A percentile compares a stretch with the other conserved stretches of the same genome.
Evolutionary conservation across 2,113 vertebrate genomes (phyloP).

Genomic region (Heptranchias perlo): DNA sequence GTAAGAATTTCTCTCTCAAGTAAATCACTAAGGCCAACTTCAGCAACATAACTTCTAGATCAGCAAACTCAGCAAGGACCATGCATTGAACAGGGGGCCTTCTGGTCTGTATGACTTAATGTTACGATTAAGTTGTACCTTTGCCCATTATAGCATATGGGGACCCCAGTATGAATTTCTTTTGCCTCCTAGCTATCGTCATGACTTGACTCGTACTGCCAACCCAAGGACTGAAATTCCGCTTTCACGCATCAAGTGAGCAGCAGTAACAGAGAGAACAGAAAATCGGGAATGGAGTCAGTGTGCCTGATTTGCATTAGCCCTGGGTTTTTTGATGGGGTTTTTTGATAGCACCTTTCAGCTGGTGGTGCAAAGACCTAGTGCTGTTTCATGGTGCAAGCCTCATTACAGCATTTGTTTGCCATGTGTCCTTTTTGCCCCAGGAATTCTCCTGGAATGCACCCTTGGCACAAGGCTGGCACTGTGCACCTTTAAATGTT

Average conservation of each 20-base stretch:
- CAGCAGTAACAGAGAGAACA: not conserved
- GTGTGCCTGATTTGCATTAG: not conserved
- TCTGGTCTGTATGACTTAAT: not conserved
- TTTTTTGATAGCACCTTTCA: too few relatives aligned
- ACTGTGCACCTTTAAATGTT: not conserved
- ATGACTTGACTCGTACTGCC: not conserved
- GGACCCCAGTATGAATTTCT: not conserved
- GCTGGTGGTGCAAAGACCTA: too few relatives aligned
- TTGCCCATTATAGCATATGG: not conserved
- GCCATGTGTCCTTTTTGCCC: not conserved
- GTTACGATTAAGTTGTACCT: not conserved
- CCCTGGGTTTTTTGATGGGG: too few relatives aligned
- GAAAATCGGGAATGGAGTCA: not conserved
- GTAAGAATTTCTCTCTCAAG: not conserved
- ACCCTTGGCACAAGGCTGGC: not conserved
- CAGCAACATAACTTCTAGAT: not conserved
- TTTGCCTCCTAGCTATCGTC: not conserved
- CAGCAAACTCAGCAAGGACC: not conserved
- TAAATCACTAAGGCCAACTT: not conserved
- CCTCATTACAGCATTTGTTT: not conserved
- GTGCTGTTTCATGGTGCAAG: not conserved
- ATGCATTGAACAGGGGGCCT: not conserved
- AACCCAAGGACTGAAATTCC: not conserved
- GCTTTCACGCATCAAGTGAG: not conserved
- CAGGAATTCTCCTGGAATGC: not conserved